Conservation (phyloP, 2,888 invertebrate genomes). For the Cerastoderma edule region DNA sequence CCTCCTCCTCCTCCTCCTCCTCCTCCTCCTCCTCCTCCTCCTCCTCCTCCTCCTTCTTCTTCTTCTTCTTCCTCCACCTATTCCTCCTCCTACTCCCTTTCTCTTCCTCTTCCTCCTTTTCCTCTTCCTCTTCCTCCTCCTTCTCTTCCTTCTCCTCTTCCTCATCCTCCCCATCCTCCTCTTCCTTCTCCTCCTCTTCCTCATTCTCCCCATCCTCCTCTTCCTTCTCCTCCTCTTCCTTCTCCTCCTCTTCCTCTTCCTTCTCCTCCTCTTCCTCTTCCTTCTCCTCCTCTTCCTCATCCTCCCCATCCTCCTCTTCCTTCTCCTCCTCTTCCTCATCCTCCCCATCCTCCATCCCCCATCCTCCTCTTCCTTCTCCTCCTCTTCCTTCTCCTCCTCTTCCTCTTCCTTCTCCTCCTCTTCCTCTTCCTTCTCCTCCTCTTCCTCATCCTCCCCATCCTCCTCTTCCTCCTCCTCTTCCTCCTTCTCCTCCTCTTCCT, state of each 20-base stretch:
- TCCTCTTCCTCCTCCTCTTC: background rate
- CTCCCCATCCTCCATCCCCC: too few relatives aligned
- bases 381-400: too few relatives aligned
- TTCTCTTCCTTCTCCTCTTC: background rate
- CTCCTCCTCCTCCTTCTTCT: background rate
- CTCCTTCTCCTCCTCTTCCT: background rate
- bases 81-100: too few relatives aligned
- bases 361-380: background rate
- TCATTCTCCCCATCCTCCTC: too few relatives aligned
- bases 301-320: too few relatives aligned
- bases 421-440: too few relatives aligned
- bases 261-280: background rate
- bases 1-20: background rate
- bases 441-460: too few relatives aligned
- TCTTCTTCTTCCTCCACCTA: background rate
- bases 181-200: too few relatives aligned
- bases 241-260: background rate
- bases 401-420: too few relatives aligned
- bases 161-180: too few relatives aligned
- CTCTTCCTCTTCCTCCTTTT: background rate
- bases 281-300: background rate
- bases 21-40: background rate
- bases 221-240: background rate
- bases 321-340: too few relatives aligned
- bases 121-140: background rate